Base-by-base conservation (phyloP, 2,888 invertebrate genomes). In the Apeira syringaria region DNA sequence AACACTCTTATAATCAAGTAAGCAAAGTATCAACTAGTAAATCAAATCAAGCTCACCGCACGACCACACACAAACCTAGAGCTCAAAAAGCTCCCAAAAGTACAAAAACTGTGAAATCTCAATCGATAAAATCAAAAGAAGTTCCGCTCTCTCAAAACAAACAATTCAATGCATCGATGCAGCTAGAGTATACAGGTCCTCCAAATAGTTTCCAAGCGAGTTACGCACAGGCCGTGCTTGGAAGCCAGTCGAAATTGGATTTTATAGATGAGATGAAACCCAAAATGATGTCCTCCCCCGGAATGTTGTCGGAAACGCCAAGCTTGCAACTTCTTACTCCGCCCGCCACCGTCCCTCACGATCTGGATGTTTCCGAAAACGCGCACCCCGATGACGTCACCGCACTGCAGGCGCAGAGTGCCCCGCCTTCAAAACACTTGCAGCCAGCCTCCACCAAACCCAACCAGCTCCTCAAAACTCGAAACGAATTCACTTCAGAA, bases 1-100 rank as follows among this genome's bases (percentile, higher is more conserved):
- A 89, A 64, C 90, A 90, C 61, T 88, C 89, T 36, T 90, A 90
- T 58, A 89, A 88, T 54, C 90, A 90, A 87, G 87, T 89, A 52
- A 90, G 90, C 76, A 89, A 89, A 81, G 85, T 88, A 35, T 86
- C 90, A 37, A 86, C 87, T 35, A 88, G 84, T 74, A 90, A 89
- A 82, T 78, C 90, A 50, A 84, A 68, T 61, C 84, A 84, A 50
- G 41, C 69, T 24, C 77, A 79, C 45, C 74, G 83, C 37, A 53
- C 71, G 9, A 53, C 63, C 18, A 58, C 73, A 31, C 78, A 79
- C 46, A 80, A 82, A 57, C 79, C 73, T 31, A 67, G 81, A 53
- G 54, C 79, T 49, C 78, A 73, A 32, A 84, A 78, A 55, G 56
- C 57, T 13, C 56, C 69, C 25, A 68, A 62, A 42, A 46, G 20